phyloP scores from a whole-genome alignment of 2,888 invertebrate species.

The Gonocerus acuteangulatus region DNA sequence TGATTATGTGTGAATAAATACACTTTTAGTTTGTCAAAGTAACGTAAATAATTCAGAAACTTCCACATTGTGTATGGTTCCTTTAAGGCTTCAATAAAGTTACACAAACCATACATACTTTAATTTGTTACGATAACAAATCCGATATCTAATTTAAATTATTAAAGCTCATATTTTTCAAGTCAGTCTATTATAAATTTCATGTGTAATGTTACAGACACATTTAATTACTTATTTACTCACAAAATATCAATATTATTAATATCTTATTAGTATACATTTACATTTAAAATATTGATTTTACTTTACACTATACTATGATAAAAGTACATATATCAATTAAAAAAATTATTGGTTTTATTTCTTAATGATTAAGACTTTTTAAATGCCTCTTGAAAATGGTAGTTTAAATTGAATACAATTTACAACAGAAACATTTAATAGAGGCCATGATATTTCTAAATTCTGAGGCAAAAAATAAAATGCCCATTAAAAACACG shows the following conservation, averaged over 20 bases:
- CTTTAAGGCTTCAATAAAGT: background rate
- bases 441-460: background rate
- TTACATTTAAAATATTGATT: conserved; percentile 4
- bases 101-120: background rate
- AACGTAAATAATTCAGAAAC: background rate
- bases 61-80: background rate
- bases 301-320: conserved; percentile 4
- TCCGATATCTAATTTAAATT: conserved; percentile 15
- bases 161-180: conserved; percentile 22
- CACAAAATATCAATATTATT: conserved; percentile 8
- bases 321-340: background rate
- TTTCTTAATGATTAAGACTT: background rate
- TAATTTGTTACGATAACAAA: conserved; percentile 9
- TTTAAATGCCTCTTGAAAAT: background rate
- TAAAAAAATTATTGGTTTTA: background rate
- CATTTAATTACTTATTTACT: conserved; percentile 1
- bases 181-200: conserved; percentile 16
- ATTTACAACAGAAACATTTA: background rate
- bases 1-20: background rate
- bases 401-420: no score
- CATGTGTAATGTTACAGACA: conserved; percentile 6
- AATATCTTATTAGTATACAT: conserved; percentile 6
- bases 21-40: background rate
- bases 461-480: no score
- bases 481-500: background rate